Percentiles rank a stretch among this genome's conserved stretches.
phyloP scores from a whole-genome alignment of 2,797 vertebrate genomes.

The Synanceia verrucosa region DNA sequence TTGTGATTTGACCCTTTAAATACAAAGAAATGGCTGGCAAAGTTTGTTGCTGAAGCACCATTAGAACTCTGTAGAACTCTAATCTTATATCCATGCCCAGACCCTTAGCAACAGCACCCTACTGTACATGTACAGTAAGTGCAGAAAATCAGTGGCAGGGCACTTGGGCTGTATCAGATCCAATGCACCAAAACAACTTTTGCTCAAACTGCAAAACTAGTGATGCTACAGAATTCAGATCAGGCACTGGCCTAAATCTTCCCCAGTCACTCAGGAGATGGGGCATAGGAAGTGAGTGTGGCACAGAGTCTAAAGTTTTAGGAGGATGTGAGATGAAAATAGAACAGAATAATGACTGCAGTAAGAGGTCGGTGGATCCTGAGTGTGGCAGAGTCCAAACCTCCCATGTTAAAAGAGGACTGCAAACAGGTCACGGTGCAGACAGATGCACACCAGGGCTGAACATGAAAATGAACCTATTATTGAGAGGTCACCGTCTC shows the following conservation, averaged over 20 bases:
- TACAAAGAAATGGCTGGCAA: background rate
- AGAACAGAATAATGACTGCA: conserved; percentile 40
- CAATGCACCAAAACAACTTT: conserved; percentile 41
- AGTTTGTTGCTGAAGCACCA: background rate
- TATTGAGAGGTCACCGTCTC: conserved; percentile 38
- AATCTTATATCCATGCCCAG: background rate
- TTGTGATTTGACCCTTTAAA: background rate
- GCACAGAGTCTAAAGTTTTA: conserved; percentile 43
- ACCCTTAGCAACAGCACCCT: background rate
- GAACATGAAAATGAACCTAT: conserved; percentile 52
- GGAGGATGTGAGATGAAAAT: conserved; percentile 53
- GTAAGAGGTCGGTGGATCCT: conserved; percentile 25
- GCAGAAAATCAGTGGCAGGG: conserved; percentile 1
- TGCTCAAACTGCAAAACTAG: conserved; percentile 36
- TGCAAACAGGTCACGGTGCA: conserved; percentile 28
- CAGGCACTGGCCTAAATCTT: conserved; percentile 69
- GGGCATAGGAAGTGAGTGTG: conserved; percentile 48
- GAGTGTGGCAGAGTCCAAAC: background rate
- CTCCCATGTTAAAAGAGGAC: conserved; percentile 36
- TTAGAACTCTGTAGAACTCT: background rate
- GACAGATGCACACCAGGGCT: conserved; percentile 23
- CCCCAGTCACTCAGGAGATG: conserved; percentile 50
- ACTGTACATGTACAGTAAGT: background rate
- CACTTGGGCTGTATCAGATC: conserved; percentile 1
- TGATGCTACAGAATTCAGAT: conserved; percentile 61